Base-by-base conservation (phyloP, 2,797 vertebrate genomes). In the Alosa sapidissima region DNA sequence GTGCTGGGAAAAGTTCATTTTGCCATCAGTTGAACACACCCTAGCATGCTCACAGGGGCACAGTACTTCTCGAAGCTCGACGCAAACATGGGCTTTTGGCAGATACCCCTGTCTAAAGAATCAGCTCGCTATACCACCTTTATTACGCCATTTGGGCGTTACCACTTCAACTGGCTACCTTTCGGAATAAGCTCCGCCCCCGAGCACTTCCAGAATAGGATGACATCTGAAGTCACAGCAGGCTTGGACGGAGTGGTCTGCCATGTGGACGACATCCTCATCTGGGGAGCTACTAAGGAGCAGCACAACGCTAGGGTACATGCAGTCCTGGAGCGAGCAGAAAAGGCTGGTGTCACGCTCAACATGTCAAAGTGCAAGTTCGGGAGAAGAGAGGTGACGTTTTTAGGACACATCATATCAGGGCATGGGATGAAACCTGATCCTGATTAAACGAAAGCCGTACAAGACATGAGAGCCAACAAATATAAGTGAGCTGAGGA, bases 251-350 rank as follows among this genome's bases (percentile, higher is more conserved):
- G 85, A 1, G 68, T 87, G 0, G 55, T 89, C 5, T 88, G 84
- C 14, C 85, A 88, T 13, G 87, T 85, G 2, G 84, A 87, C 36
- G 85, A 88, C 16, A 10, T 89, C 1, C 84, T 90, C 4, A 28
- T 89, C 11, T 88, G 65, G 52, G 88, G 82, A 0, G 0, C 41
- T 1, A 55, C 47, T 5, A 65, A 87, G 11, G 49, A 82, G 9
- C 84, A 7, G 28, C 28, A 28, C 28, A 28, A 28, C 28, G 28
- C 28, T 28, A 28, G 28, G 28, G 28, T 28, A 28, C 28, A 28
- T 28, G 28, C 28, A 28, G 82, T 83, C 19, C 48, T 89, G 36
- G 1, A 8, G 33, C 88, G 19, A 52, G 49, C 51, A n/a, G n/a
- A n/a, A n/a, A n/a, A n/a, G n/a, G n/a, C n/a, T n/a, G n/a, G n/a